Conservation (phyloP, 2,888 invertebrate species). For the Meganola albula region DNA sequence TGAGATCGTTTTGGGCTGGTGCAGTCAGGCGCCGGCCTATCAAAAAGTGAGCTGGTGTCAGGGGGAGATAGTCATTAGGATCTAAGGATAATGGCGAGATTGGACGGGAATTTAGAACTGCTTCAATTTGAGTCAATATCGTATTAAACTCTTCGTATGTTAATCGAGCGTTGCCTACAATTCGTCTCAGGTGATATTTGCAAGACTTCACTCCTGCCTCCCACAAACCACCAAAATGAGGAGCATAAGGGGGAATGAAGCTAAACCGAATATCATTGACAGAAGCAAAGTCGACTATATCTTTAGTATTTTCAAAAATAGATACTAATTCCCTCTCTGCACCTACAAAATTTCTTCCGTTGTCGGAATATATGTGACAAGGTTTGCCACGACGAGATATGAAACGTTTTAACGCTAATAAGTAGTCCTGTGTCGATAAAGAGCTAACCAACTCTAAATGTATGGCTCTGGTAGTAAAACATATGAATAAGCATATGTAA, state of each 20-base stretch:
- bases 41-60: constrained; percentile 3
- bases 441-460: constrained; percentile 9
- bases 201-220: constrained; percentile 2
- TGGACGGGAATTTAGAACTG: constrained; percentile 17
- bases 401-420: constrained; percentile 4
- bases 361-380: constrained; percentile 5
- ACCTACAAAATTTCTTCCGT: constrained; percentile 3
- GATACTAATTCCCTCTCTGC: background rate
- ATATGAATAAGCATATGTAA: constrained; percentile 8
- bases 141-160: constrained; percentile 5
- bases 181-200: background rate
- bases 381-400: constrained; percentile 6
- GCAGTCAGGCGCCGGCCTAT: constrained; percentile 16
- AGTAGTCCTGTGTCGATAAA: constrained; percentile 3
- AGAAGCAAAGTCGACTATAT: background rate
- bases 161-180: background rate
- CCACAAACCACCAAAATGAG: constrained; percentile 8
- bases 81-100: constrained; percentile 6
- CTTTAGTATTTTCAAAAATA: background rate
- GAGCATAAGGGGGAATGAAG: background rate
- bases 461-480: constrained; percentile 6
- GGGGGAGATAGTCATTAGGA: background rate
- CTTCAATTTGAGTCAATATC: constrained; percentile 6
- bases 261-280: background rate
- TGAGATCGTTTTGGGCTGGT: background rate